These are phyloP conservation scores for Anolis sagrei DNA, from an alignment of 2,113 vertebrate genomes.

Conservation along the genomic window DNA sequence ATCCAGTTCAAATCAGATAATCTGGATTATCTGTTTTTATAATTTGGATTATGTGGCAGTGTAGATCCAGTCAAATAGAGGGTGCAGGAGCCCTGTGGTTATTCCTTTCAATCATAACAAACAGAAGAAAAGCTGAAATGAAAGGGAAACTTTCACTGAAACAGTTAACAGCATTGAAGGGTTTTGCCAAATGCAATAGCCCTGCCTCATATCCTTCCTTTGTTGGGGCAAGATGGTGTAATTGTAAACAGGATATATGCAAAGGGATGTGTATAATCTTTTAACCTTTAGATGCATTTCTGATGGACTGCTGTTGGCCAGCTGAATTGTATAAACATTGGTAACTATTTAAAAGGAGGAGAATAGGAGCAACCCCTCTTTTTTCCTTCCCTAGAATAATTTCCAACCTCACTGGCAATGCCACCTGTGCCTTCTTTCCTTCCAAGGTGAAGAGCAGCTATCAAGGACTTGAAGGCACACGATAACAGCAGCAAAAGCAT, in stretches of 20 bases:
- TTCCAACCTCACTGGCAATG: not conserved
- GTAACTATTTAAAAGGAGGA: constrained; percentile 11
- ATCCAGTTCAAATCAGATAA: too few relatives aligned
- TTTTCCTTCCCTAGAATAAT: not conserved
- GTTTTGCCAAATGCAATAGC: constrained; percentile 44
- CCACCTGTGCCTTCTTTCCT: too few relatives aligned
- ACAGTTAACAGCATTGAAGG: constrained; percentile 37
- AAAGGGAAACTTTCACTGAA: constrained; percentile 44
- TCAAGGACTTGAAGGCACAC: too few relatives aligned
- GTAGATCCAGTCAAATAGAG: not conserved
- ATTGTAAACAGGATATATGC: constrained; percentile 69
- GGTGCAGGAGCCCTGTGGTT: not conserved
- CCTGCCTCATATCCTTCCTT: constrained; percentile 64
- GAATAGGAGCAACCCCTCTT: not conserved
- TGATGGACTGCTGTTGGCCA: constrained; percentile 30
- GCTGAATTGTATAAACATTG: constrained; percentile 7
- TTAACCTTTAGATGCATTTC: constrained; percentile 31
- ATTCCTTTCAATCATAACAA: not conserved
- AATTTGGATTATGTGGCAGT: too few relatives aligned
- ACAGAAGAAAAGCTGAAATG: not conserved
- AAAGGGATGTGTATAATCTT: constrained; percentile 44
- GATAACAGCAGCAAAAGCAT: too few relatives aligned
- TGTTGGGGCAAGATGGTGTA: constrained; percentile 43
- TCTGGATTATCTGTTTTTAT: too few relatives aligned
- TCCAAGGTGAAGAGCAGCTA: too few relatives aligned